Evolutionary conservation across 2,113 vertebrate genomes (phyloP), one percentile per base, ranked within the genome.

Genomic region (Orycteropus afer): DNA sequence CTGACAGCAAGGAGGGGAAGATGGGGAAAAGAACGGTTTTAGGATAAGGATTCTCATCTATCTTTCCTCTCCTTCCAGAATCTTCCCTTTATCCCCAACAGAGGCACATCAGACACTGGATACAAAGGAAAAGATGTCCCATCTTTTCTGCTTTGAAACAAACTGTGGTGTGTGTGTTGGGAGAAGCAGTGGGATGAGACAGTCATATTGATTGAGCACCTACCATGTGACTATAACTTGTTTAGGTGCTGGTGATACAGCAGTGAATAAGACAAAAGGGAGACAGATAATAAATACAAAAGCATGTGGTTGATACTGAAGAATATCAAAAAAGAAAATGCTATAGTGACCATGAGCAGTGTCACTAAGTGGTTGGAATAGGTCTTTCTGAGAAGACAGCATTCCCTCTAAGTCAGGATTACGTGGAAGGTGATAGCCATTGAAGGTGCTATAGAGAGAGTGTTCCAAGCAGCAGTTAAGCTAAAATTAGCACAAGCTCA

Each of bases 341-440:
- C 7, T 17, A 9, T 0, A 59, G n/a, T 14, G 25, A 77, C 2
- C 0, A 7, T 8, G 57, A 86, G 6, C 0, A 29, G 40, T 6
- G 42, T 49, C 55, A 34, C 83, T 9, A 27, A 57, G 63, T 2
- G 10, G 51, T 29, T n/a, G 40, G 69, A 55, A 25, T 12, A 22
- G 27, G 65, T 61, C 73, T 73, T 49, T 37, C 29, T 6, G 86
- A 32, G 61, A 63, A 40, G 47, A 51, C 0, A 6, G n/a, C 51
- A 8, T 0, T 18, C 45, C 53, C 0, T 0, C 34, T 22, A 53
- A 55, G 20, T 51, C 2, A 17, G 37, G 59, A 18, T 12, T 22
- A 45, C 7, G 20, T 17, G 22, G 40, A 71, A 71, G 59, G 65
- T n/a, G 45, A 47, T 15, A n/a, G 42, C 80, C 53, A 1, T 15